Conservation (phyloP, 2,888 invertebrate species). For the Conchocele bisecta region DNA sequence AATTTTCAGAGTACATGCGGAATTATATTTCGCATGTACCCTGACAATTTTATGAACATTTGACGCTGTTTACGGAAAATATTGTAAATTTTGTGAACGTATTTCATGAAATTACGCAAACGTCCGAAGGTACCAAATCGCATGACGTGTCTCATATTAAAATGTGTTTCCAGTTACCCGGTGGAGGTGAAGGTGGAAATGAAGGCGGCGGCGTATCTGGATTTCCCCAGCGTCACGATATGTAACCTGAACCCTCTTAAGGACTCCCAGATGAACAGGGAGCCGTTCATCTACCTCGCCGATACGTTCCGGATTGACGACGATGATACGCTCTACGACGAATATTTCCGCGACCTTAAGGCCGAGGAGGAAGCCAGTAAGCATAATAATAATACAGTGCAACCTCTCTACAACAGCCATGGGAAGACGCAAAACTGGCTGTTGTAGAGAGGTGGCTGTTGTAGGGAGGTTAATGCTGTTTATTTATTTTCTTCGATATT, state of each 20-base stretch:
- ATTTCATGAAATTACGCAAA: too few relatives aligned
- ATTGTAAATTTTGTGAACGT: too few relatives aligned
- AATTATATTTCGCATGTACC: too few relatives aligned
- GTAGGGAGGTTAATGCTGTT: too few relatives aligned
- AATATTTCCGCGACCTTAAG: conserved; percentile 38
- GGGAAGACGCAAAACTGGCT: too few relatives aligned
- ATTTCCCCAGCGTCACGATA: conserved; percentile 76
- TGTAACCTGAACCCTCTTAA: conserved; percentile 76
- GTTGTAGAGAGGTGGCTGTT: too few relatives aligned
- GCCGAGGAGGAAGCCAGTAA: conserved; percentile 14
- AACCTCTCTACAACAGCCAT: too few relatives aligned
- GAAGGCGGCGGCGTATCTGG: conserved; percentile 59
- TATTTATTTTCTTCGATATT: too few relatives aligned
- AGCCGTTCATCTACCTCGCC: conserved; percentile 34
- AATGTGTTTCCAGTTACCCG: conserved; percentile 60
- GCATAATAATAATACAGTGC: too few relatives aligned
- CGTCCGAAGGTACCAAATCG: neutral
- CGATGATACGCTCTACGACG: conserved; percentile 58
- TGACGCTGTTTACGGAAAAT: too few relatives aligned
- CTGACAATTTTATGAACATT: too few relatives aligned
- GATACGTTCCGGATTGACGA: conserved; percentile 44
- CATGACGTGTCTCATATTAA: neutral
- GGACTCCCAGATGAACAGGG: conserved; percentile 12
- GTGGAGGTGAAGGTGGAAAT: conserved; percentile 72
- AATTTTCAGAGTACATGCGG: too few relatives aligned